Conservation (phyloP, 1,140 invertebrate genomes). For the Bombus balteatus region DNA sequence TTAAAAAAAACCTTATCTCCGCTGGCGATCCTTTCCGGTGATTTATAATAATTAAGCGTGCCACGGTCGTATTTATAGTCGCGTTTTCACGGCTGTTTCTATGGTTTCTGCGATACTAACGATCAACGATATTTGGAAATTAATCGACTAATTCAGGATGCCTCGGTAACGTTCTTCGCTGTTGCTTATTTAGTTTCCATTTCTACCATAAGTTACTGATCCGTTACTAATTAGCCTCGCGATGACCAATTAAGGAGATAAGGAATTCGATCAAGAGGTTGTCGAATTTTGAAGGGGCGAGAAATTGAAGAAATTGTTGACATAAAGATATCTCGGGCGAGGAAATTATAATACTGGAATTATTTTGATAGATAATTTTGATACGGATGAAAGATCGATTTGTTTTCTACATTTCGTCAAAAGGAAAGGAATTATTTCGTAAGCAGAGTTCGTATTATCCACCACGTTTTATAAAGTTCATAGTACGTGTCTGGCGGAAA, state of each 20-base stretch:
- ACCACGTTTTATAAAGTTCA: no score
- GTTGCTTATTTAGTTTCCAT: not conserved
- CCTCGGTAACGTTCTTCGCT: no score
- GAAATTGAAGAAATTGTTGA: no score
- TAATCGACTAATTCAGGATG: slow-evolving; percentile 13
- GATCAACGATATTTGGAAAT: not conserved
- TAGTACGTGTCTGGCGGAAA: not conserved
- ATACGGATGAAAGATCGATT: no score
- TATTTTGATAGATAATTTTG: no score
- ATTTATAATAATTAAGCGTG: slow-evolving; percentile 36
- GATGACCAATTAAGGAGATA: not conserved
- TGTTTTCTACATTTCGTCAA: no score
- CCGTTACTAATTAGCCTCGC: not conserved
- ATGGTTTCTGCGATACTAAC: not conserved
- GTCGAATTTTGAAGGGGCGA: no score
- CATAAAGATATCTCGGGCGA: no score
- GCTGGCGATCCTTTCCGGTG: slow-evolving; percentile 1
- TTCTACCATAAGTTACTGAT: not conserved
- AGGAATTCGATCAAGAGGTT: not conserved
- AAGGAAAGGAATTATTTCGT: no score
- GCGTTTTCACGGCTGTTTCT: not conserved
- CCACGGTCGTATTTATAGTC: slow-evolving; percentile 15
- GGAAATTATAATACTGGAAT: no score
- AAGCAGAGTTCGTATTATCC: no score
- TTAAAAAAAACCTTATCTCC: slow-evolving; percentile 4